These are phyloP conservation scores for Jacana jacana DNA, from an alignment of 2,113 vertebrate species.

Conservation along the genomic window DNA sequence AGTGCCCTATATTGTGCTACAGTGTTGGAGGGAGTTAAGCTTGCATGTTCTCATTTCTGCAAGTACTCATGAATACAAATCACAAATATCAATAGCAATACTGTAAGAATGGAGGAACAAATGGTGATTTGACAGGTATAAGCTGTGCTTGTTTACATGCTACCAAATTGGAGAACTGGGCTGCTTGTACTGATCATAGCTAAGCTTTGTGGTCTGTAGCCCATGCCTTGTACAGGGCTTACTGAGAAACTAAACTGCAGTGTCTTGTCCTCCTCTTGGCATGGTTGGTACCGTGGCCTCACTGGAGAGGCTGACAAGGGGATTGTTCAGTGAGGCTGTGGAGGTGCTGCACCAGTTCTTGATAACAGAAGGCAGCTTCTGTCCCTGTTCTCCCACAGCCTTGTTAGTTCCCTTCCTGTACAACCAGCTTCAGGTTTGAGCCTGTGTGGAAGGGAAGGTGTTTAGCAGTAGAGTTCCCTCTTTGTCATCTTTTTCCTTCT, in stretches of 20 bases:
- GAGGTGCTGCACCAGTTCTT: background rate
- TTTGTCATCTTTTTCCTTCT: too few relatives aligned
- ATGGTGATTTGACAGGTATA: background rate
- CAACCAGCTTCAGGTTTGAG: background rate
- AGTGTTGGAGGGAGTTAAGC: background rate
- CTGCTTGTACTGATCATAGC: background rate
- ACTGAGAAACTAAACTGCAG: background rate
- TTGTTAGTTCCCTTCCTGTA: rapidly evolving
- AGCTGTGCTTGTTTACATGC: background rate
- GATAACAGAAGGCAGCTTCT: background rate
- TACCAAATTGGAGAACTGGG: background rate
- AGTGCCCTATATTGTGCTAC: background rate
- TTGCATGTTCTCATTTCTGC: background rate
- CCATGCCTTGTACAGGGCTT: background rate
- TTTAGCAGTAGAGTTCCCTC: background rate
- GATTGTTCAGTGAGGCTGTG: background rate
- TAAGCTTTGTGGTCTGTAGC: background rate
- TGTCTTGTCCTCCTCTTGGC: background rate
- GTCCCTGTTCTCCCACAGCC: background rate
- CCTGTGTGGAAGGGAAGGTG: background rate
- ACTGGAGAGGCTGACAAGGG: background rate
- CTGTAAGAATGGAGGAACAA: background rate
- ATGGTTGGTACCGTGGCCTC: background rate
- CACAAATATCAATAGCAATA: background rate
- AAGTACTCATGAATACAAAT: background rate